Base-by-base conservation (phyloP, 2,888 invertebrate species). In the Catocala fraxini region DNA sequence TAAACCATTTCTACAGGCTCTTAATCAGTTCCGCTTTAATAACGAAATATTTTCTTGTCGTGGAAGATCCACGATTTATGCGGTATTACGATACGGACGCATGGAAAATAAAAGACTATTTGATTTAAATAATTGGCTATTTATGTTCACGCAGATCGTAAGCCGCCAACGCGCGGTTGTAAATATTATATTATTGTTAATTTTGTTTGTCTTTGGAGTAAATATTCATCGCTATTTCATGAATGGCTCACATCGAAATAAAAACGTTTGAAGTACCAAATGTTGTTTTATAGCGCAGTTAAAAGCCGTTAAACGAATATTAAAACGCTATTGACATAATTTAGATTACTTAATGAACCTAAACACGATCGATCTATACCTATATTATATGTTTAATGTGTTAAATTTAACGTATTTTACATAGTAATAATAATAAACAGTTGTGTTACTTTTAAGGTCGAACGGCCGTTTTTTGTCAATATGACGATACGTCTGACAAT, bases 401-500 rank as follows among this genome's bases (percentile, higher is more conserved):
- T 25, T n/a, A 41, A 41, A n/a, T 46, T 48, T 41, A 48, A 51
- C n/a, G 35, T 39, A 10, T 51, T 51, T 51, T 51, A 51, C 42
- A 35, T 15, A 47, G 15, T 46, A 61, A 25, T 33, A 13, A 4
- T 48, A 15, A 51, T 43, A 13, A 58, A 39, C 51, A 4, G 53
- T 51, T 57, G 56, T 33, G 11, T 52, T 51, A 51, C 6, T 25
- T 54, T 60, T 46, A 48, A 33, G 41, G 51, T 42, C 33, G 57
- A 57, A 53, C 51, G 53, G 56, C 54, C 51, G 55, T 73, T 73
- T 74, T 71, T 63, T 63, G 63, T 76, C 76, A 77, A 71, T 70
- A 71, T 63, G 64, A 68, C 64, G 66, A 72, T 58, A 69, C 77
- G 82, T 82, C 78, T 80, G 79, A 86, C 82, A 82, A 79, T 73